phyloP scores from a whole-genome alignment of 2,888 invertebrate species.

The Hydrotaea diabolus region DNA sequence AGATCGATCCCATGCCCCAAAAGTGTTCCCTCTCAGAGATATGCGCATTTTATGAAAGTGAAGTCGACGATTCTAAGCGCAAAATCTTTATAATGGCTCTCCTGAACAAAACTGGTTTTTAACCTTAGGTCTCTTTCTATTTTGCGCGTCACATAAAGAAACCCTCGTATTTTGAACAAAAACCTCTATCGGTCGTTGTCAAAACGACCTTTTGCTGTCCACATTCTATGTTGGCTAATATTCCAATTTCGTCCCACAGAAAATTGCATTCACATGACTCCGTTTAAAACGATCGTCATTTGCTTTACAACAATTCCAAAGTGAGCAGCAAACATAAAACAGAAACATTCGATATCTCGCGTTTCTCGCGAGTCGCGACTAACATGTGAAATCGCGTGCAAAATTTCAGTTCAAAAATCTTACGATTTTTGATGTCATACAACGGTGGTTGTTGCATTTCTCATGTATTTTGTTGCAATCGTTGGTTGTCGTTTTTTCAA shows the following conservation, averaged over 20 bases:
- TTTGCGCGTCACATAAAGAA: too few species aligned
- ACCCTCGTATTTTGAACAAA: too few species aligned
- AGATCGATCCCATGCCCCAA: too few species aligned
- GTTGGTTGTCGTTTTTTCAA: constrained; percentile 49
- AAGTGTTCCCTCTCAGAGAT: too few species aligned
- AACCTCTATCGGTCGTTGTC: too few species aligned
- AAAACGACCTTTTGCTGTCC: too few species aligned
- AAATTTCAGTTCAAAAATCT: constrained; percentile 4
- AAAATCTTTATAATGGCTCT: too few species aligned
- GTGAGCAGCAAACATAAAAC: neutral
- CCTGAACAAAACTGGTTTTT: too few species aligned
- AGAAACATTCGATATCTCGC: constrained; percentile 9
- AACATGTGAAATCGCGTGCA: constrained; percentile 31
- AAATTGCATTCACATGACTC: neutral
- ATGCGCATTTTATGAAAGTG: too few species aligned
- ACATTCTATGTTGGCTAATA: too few species aligned
- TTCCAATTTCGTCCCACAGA: neutral
- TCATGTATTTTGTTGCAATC: neutral
- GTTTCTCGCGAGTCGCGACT: constrained; percentile 14
- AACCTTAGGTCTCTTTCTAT: too few species aligned
- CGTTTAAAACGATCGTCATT: constrained; percentile 15
- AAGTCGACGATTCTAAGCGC: too few species aligned
- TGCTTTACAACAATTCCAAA: constrained; percentile 10
- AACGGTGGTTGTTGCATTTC: neutral
- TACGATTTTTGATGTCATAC: constrained; percentile 11